A percentile compares a stretch with the other conserved stretches of the same genome.
These are phyloP conservation scores for Troides oblongomaculatus DNA, from an alignment of 2,888 invertebrate genomes.

Conservation along the genomic window DNA sequence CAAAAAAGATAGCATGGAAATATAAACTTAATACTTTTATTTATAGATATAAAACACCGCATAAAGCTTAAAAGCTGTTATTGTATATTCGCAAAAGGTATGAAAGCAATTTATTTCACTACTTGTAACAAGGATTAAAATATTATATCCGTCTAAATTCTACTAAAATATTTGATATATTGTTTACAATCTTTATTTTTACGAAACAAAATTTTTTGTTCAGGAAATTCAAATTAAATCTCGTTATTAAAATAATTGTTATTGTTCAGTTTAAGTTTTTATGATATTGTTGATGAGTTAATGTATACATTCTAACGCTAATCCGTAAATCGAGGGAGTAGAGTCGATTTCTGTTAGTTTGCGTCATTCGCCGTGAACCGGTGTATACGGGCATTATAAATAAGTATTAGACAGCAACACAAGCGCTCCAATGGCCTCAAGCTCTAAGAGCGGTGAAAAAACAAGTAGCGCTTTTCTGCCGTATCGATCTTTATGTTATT, in stretches of 20 bases:
- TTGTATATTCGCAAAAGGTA: background rate
- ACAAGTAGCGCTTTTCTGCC: slow-evolving; percentile 76
- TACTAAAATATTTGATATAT: too few relatives aligned
- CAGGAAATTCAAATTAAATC: background rate
- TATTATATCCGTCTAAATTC: too few relatives aligned
- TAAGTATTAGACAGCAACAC: slow-evolving; percentile 40
- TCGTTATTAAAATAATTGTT: background rate
- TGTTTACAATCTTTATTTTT: too few relatives aligned
- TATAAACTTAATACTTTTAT: background rate
- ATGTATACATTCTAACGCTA: background rate
- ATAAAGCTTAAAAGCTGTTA: too few relatives aligned
- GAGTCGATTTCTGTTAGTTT: slow-evolving; percentile 11
- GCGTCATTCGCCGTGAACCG: slow-evolving; percentile 15
- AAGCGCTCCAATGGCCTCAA: slow-evolving; percentile 51
- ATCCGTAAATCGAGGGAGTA: background rate
- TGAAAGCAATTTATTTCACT: background rate
- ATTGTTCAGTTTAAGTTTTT: background rate
- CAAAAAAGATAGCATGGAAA: background rate
- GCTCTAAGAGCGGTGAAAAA: slow-evolving; percentile 63
- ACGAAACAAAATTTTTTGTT: too few relatives aligned
- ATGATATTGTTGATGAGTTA: background rate
- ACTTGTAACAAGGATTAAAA: too few relatives aligned
- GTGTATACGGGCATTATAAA: slow-evolving; percentile 35
- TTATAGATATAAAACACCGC: background rate
- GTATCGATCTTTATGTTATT: slow-evolving; percentile 77